A percentile compares a stretch with the other conserved stretches of the same genome.
Conservation (phyloP, 2,113 vertebrate genomes). For the Spea bombifrons region DNA sequence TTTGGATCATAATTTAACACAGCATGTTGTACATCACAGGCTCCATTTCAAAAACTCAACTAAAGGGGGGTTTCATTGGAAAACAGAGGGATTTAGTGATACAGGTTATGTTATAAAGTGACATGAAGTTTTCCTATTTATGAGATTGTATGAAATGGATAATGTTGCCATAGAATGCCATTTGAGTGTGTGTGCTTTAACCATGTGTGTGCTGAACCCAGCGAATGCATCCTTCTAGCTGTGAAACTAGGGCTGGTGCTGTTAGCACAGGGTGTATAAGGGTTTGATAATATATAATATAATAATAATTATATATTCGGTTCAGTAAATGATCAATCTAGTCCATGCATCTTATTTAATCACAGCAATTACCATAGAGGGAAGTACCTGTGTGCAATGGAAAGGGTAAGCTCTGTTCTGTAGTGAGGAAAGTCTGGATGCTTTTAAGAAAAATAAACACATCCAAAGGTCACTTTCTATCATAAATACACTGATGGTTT, state of each 20-base stretch:
- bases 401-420: background rate
- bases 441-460: slow-evolving; percentile 43
- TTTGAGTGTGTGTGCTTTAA: too few species aligned
- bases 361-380: background rate
- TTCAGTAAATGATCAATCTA: too few species aligned
- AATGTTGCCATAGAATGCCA: too few species aligned
- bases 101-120: slow-evolving; percentile 23
- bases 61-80: slow-evolving; percentile 52
- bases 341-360: too few species aligned
- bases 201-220: too few species aligned
- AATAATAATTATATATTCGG: too few species aligned
- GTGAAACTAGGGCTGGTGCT: too few species aligned
- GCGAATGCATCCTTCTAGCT: too few species aligned
- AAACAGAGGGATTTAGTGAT: slow-evolving; percentile 40
- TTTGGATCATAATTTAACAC: slow-evolving; percentile 96
- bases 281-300: too few species aligned
- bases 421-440: slow-evolving; percentile 23
- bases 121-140: slow-evolving; percentile 14
- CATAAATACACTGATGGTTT: slow-evolving; percentile 25
- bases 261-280: too few species aligned
- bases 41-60: slow-evolving; percentile 60
- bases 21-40: slow-evolving; percentile 79
- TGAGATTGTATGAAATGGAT: background rate
- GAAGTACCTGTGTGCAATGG: background rate
- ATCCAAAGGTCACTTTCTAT: slow-evolving; percentile 42